Percentiles rank a stretch among this genome's conserved stretches.
These are phyloP conservation scores for Sebastes ruberrimus DNA, from an alignment of 2,797 vertebrate genomes.

Conservation along the genomic window DNA sequence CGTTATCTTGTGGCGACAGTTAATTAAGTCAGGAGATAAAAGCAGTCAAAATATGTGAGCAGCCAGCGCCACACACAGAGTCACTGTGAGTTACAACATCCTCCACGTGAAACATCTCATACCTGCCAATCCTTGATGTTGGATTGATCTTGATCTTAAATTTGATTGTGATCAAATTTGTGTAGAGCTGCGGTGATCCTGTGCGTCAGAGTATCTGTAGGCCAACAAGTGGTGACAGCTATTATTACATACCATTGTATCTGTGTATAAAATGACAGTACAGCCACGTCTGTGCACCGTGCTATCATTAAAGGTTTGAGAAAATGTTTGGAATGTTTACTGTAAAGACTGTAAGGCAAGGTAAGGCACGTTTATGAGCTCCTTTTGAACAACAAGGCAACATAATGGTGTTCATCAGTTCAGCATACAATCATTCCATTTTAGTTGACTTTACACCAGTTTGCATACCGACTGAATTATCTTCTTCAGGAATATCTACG, in stretches of 20 bases:
- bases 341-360: background rate
- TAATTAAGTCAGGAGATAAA: background rate
- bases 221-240: background rate
- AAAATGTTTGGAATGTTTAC: slow-evolving; percentile 60
- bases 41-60: background rate
- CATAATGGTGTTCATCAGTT: background rate
- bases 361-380: background rate
- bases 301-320: slow-evolving; percentile 41
- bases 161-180: too few relatives aligned
- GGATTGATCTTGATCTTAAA: too few relatives aligned
- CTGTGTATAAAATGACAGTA: background rate
- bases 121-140: too few relatives aligned
- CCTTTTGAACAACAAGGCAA: background rate
- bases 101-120: too few relatives aligned
- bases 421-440: background rate
- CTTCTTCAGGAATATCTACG: slow-evolving; percentile 64
- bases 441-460: background rate
- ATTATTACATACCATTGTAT: slow-evolving; percentile 30
- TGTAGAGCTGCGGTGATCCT: too few relatives aligned
- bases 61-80: background rate
- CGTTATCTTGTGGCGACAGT: background rate
- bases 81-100: too few relatives aligned
- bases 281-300: background rate
- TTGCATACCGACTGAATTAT: background rate
- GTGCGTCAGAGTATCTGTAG: background rate